Evolutionary conservation across 2,888 invertebrate genomes (phyloP).

Genomic region (Limnephilus marmoratus): DNA sequence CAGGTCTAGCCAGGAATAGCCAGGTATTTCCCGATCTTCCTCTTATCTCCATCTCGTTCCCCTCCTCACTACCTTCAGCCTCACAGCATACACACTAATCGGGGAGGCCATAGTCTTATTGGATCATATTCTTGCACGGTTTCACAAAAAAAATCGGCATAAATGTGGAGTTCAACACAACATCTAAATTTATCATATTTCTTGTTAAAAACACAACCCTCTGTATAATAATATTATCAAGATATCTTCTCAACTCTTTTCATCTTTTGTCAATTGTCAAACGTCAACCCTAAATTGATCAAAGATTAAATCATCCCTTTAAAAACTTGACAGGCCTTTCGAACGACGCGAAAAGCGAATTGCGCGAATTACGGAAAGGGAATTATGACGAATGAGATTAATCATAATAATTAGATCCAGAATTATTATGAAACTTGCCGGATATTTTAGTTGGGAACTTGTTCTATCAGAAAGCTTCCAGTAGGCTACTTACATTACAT

Average conservation of each 20-base stretch:
- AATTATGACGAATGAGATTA: slow-evolving; percentile 9
- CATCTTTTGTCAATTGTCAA: neutral
- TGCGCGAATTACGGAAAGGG: neutral
- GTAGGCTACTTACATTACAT: too few relatives aligned
- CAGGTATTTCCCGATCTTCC: too few relatives aligned
- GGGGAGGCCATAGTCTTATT: too few relatives aligned
- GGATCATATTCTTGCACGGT: too few relatives aligned
- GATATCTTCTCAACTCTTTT: neutral
- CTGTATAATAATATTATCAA: neutral
- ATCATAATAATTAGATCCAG: neutral
- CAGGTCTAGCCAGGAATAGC: too few relatives aligned
- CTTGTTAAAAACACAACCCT: neutral
- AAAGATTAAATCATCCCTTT: neutral
- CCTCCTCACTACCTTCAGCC: too few relatives aligned
- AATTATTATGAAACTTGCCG: neutral
- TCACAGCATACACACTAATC: too few relatives aligned
- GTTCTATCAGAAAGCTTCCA: neutral
- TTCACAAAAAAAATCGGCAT: too few relatives aligned
- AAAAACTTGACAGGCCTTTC: neutral
- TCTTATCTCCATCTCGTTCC: too few relatives aligned
- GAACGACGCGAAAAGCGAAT: slow-evolving; percentile 1
- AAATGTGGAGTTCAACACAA: neutral
- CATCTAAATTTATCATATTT: neutral
- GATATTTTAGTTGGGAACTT: slow-evolving; percentile 10
- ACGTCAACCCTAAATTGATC: neutral